Evolutionary conservation across 2,888 invertebrate species (phyloP), one percentile per base, ranked within the genome.

Genomic region (Andrena bucephala): DNA sequence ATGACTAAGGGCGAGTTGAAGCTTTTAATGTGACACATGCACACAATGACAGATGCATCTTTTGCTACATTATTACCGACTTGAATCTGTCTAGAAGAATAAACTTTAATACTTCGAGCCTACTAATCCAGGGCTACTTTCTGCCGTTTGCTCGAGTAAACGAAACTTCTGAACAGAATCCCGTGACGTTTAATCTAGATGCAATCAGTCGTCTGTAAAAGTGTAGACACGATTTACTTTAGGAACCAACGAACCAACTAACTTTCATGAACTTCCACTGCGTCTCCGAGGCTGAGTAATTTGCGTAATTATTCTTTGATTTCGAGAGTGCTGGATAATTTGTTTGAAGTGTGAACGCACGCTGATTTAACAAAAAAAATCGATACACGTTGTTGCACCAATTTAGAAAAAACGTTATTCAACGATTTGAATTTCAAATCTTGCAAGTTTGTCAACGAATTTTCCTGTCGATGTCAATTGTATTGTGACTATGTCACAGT

Each of bases 161-260:
- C 66, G 68, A 69, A 77, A 70, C 63, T 79, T 77, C 65, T 36
- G 63, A 70, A 66, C 65, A 60, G 42, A 57, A 59, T 65, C 59
- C 70, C 0, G 70, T 42, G 77, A 77, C 79, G 57, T 36, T 79
- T 79, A 76, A 79, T 79, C 77, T 50, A 69, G 69, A 70, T 50
- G 79, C 65, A 66, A 70, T 79, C 79, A 79, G 62, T 76, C 77
- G 33, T 16, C 50, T 70, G 77, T 69, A 77, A 79, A 79, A 77
- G 76, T 69, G 36, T 68, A 50, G 69, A 76, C 24, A 36, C 57
- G 36, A 70, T 79, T 79, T 79, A 77, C 79, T 69, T 79, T 79
- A 63, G 67, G 60, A 67, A 57, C 67, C 67, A 60, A 62, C 54
- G 74, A 77, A 70, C 79, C 77, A 70, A 76, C 68, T 54, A 69